These are phyloP conservation scores for Thera obeliscata DNA, from an alignment of 2,888 invertebrate genomes.

Conservation along the genomic window DNA sequence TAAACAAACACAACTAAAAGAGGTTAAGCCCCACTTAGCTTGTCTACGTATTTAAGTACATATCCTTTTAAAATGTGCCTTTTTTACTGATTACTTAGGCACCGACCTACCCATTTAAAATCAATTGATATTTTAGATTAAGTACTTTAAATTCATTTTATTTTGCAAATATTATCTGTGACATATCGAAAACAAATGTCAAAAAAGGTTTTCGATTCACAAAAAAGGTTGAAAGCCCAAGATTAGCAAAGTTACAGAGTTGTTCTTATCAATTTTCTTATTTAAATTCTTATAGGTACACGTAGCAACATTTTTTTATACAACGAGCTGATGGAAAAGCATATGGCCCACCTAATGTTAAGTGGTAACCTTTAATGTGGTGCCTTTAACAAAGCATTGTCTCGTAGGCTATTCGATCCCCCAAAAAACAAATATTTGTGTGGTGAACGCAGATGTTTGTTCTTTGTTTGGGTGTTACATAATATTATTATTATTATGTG, in stretches of 20 bases:
- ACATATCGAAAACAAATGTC: constrained; percentile 28
- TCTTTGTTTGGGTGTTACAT: too few relatives aligned
- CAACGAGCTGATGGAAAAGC: too few relatives aligned
- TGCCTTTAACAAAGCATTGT: too few relatives aligned
- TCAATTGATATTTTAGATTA: constrained; percentile 6
- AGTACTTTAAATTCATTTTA: constrained; percentile 2
- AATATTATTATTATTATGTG: too few relatives aligned
- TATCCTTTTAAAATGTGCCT: background rate
- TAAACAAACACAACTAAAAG: background rate
- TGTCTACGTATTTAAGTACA: background rate
- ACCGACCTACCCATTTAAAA: constrained; percentile 1
- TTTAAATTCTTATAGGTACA: too few relatives aligned
- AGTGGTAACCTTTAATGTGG: too few relatives aligned
- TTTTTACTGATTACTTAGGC: background rate
- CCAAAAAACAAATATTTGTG: too few relatives aligned
- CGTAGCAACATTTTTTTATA: too few relatives aligned
- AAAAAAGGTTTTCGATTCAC: background rate
- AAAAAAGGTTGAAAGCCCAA: background rate
- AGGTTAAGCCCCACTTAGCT: background rate
- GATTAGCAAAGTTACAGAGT: background rate
- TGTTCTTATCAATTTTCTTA: too few relatives aligned
- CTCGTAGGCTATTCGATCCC: too few relatives aligned
- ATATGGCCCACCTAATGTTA: too few relatives aligned
- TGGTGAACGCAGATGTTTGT: too few relatives aligned
- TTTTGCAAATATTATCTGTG: constrained; percentile 23